These are phyloP conservation scores for Tenebrosternarchus preto DNA, from an alignment of 2,113 vertebrate species.

Conservation along the genomic window DNA sequence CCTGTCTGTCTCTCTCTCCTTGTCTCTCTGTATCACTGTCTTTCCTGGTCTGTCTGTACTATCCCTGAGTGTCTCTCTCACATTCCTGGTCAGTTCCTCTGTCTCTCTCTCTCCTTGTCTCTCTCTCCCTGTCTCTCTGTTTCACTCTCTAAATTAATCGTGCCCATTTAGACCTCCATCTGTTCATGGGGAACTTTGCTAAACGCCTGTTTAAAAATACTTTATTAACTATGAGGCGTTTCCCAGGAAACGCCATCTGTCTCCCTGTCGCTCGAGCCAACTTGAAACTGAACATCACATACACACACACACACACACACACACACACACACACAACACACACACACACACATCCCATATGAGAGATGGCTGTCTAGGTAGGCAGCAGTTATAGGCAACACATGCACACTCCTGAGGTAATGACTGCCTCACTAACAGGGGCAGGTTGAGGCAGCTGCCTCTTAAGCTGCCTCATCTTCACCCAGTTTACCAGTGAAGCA, in stretches of 20 bases:
- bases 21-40: not conserved
- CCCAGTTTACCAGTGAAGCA: no score
- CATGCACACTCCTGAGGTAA: no score
- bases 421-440: no score
- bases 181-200: conserved; percentile 71
- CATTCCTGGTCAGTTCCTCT: conserved; percentile 53
- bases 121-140: not conserved
- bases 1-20: no score
- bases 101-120: conserved; percentile 56
- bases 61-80: not conserved
- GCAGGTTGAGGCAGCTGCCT: no score
- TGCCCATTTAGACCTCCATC: conserved; percentile 77
- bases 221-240: conserved; percentile 74
- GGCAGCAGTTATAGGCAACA: no score
- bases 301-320: not conserved
- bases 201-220: conserved; percentile 78
- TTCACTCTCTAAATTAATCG: conserved; percentile 73
- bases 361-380: no score
- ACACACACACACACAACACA: conserved; percentile 36
- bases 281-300: conserved; percentile 35
- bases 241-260: conserved; percentile 76
- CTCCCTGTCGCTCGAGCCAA: conserved; percentile 56
- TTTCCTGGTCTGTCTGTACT: conserved; percentile 18
- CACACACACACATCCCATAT: conserved; percentile 17
- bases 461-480: no score